These are phyloP conservation scores for Pocillopora meandrina DNA, from an alignment of 92 coral and sea anemone genomes.

Conservation along the genomic window DNA sequence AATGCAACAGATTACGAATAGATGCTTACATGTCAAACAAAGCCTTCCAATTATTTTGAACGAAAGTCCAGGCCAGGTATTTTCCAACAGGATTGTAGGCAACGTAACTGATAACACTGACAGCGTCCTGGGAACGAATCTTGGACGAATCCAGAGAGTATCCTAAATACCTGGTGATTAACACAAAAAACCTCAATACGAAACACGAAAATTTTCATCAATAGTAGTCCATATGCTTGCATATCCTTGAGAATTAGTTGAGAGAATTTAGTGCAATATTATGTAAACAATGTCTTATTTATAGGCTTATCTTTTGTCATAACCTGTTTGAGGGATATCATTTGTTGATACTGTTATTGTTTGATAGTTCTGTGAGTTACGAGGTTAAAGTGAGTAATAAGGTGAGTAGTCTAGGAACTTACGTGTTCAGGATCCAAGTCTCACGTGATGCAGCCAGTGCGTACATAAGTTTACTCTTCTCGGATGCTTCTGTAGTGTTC, in stretches of 20 bases:
- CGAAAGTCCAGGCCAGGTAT: slow-evolving; percentile 94
- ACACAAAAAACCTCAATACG: no score
- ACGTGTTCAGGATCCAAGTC: slow-evolving; percentile 90
- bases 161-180: slow-evolving; percentile 58
- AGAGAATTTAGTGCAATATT: no score
- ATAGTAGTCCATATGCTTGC: no score
- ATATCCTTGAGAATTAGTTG: no score
- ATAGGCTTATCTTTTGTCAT: no score
- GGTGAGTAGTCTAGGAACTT: background rate
- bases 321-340: no score
- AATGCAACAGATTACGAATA: background rate
- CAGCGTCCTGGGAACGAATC: slow-evolving; percentile 95
- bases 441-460: slow-evolving; percentile 82
- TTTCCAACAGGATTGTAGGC: slow-evolving; percentile 82
- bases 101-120: slow-evolving; percentile 75
- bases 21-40: slow-evolving; percentile 78
- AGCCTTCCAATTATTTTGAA: slow-evolving; percentile 79
- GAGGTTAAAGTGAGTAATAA: no score
- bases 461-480: slow-evolving; percentile 67
- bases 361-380: no score
- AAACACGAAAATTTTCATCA: background rate
- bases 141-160: slow-evolving; percentile 73
- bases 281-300: no score
- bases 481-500: slow-evolving; percentile 82
- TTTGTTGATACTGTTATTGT: no score